Base-by-base conservation (phyloP, 2,888 invertebrate genomes). In the Lepidochrysops patricia region DNA sequence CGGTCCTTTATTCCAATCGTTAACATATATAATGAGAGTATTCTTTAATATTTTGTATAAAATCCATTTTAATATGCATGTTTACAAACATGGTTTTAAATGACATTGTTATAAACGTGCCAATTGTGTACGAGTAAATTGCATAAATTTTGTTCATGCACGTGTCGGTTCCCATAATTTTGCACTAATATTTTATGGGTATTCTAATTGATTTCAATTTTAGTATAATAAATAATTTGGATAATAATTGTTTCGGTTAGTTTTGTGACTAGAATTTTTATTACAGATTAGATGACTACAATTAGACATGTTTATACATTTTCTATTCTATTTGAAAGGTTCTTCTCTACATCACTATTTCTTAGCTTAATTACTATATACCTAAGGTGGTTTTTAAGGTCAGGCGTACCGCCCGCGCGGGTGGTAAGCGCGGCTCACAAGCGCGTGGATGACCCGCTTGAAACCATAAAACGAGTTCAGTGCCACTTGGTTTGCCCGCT, bases 1-100 rank as follows among this genome's bases (percentile, higher is more conserved):
- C 13, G 34, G 12, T 50, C 58, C 25, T 52, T 50, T 35, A 58
- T 58, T 50, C 25, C 50, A 50, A 12, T n/a, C 19, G 23, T 54
- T 54, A 32, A 15, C 29, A 32, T 32, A 54, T 6, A 19, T 23
- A 54, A 32, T 32, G 32, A 32, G 54, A 19, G 26, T 27, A 4
- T 32, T 54, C 32, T 54, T 58, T 50, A 13, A 50, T 58, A 58
- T 58, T 58, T 58, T 34, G 58, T 34, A 50, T 58, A 25, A 25
- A 50, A 25, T 58, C 29, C 23, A 34, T 58, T 58, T 50, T 15
- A 35, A 25, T 32, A 50, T 58, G 34, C 50, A 35, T 58, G 32
- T 49, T 34, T 32, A 13, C n/a, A 58, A n/a, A 58, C 49, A 50
- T 29, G 9, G 23, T 50, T 50, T 58, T 58, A 58, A 58, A 58